Evolutionary conservation across 2,113 vertebrate species (phyloP).

Genomic region (Ariopsis seemanni): DNA sequence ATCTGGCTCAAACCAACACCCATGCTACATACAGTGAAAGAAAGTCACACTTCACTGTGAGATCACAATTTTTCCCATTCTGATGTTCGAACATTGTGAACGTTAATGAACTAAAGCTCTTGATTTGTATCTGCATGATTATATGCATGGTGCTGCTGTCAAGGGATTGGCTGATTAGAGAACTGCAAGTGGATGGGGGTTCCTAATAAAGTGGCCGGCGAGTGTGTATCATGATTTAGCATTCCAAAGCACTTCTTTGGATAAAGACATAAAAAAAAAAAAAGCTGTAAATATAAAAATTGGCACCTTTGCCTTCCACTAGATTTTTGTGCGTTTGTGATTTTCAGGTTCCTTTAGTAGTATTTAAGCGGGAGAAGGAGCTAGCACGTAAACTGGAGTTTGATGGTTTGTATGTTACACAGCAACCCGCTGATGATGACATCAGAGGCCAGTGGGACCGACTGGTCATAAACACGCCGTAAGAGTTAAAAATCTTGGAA

Average conservation of each 20-base stretch:
- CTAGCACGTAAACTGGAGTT: constrained; percentile 92
- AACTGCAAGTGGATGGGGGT: too few relatives aligned
- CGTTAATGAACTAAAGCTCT: too few relatives aligned
- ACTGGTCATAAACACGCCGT: constrained; percentile 92
- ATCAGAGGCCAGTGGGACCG: constrained; percentile 97
- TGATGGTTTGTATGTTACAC: constrained; percentile 89
- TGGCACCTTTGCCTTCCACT: background rate
- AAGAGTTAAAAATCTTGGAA: constrained; percentile 63
- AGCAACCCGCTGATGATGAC: constrained; percentile 93
- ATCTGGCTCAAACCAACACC: too few relatives aligned
- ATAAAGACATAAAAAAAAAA: background rate
- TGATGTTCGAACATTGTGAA: too few relatives aligned
- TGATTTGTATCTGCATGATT: too few relatives aligned
- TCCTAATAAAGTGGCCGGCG: too few relatives aligned
- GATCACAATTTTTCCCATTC: too few relatives aligned
- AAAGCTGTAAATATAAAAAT: background rate
- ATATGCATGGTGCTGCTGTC: too few relatives aligned
- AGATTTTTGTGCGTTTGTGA: constrained; percentile 4
- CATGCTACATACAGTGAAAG: too few relatives aligned
- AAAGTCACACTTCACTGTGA: too few relatives aligned
- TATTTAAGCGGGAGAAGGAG: constrained; percentile 97
- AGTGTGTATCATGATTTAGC: too few relatives aligned
- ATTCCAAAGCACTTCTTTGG: background rate
- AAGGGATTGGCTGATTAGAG: too few relatives aligned
- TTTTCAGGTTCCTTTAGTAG: constrained; percentile 88